Conservation (phyloP, 2,888 invertebrate species). For the Diloba caeruleocephala region DNA sequence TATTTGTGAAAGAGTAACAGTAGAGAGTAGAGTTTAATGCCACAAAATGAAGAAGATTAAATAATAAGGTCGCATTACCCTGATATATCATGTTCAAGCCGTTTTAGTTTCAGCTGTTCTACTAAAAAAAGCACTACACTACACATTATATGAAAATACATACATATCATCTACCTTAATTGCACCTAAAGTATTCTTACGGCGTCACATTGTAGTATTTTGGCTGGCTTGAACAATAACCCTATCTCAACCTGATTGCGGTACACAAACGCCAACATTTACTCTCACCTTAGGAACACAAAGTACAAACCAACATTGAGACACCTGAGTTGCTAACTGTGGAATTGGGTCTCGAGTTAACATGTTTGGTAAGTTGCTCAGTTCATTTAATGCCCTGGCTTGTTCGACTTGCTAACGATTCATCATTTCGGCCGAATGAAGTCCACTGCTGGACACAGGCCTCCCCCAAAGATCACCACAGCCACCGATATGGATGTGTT, state of each 20-base stretch:
- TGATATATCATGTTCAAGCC: too few species aligned
- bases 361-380: constrained; percentile 23
- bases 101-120: too few species aligned
- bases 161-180: constrained; percentile 34
- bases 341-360: constrained; percentile 24
- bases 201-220: constrained; percentile 25
- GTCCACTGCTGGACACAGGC: too few species aligned
- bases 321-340: constrained; percentile 19
- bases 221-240: constrained; percentile 48
- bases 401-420: neutral
- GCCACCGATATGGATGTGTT: too few species aligned
- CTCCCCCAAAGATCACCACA: too few species aligned
- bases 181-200: constrained; percentile 28
- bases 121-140: neutral
- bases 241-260: constrained; percentile 51
- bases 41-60: too few species aligned
- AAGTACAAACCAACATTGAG: constrained; percentile 17
- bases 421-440: too few species aligned
- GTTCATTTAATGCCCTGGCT: neutral
- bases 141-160: neutral
- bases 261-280: constrained; percentile 20
- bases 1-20: too few species aligned
- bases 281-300: constrained; percentile 29
- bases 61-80: too few species aligned
- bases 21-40: too few species aligned